These are phyloP conservation scores for Acrocephalus kingi DNA, from an alignment of 2,113 vertebrate species.

Conservation along the genomic window DNA sequence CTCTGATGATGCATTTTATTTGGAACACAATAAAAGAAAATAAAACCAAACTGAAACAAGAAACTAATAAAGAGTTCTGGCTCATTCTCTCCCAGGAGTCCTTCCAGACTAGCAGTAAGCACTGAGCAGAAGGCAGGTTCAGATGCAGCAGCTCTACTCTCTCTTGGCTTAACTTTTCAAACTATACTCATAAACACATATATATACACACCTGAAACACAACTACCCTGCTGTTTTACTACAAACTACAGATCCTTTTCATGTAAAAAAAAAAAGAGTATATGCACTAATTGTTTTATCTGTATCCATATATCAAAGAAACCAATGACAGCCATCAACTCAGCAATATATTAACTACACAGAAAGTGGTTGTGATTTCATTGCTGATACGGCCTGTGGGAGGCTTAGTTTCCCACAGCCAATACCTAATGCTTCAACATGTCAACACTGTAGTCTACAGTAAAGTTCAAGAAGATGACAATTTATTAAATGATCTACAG, in stretches of 20 bases:
- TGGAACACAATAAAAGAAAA: conserved; percentile 8
- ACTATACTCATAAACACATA: background rate
- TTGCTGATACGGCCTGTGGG: background rate
- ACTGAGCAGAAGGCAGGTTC: background rate
- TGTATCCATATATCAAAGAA: background rate
- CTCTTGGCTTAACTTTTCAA: background rate
- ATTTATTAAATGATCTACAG: background rate
- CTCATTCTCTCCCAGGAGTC: background rate
- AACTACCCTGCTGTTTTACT: background rate
- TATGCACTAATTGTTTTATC: background rate
- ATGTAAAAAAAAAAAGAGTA: background rate
- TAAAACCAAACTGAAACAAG: background rate
- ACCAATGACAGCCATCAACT: background rate
- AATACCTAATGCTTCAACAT: background rate
- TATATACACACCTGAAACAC: background rate
- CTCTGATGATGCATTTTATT: background rate
- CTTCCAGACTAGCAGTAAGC: background rate
- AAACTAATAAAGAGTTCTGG: conserved; percentile 11
- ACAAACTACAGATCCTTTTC: background rate
- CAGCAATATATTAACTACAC: background rate
- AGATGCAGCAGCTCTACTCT: background rate
- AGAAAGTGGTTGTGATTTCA: background rate
- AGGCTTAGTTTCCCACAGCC: background rate
- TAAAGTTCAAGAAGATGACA: background rate
- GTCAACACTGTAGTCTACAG: background rate